Percentiles rank a stretch among this genome's conserved stretches.
Evolutionary conservation across 2,797 vertebrate species (phyloP).

Genomic region (Pangasius macronema): DNA sequence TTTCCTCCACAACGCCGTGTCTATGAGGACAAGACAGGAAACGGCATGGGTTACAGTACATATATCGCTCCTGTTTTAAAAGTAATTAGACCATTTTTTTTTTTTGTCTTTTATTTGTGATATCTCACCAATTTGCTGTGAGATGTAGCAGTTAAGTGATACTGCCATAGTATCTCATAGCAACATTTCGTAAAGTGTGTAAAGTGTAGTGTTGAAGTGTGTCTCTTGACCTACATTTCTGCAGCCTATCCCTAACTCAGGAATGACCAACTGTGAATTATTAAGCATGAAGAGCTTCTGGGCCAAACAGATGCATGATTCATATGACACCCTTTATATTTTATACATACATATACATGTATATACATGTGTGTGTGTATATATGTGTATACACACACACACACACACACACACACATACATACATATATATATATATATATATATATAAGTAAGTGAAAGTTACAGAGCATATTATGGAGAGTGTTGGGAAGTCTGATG

Average conservation of each 20-base stretch:
- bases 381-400: not conserved
- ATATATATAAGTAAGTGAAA: not conserved
- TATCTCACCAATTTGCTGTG: not conserved
- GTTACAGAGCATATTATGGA: not conserved
- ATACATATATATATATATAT: too few species aligned
- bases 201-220: not conserved
- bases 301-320: too few species aligned
- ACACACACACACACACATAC: too few species aligned
- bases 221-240: not conserved
- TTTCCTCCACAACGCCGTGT: slow-evolving; percentile 95
- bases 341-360: not conserved
- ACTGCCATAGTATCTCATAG: not conserved
- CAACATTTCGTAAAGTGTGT: not conserved
- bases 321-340: too few species aligned
- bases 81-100: not conserved
- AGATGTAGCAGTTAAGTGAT: not conserved
- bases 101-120: not conserved
- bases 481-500: not conserved
- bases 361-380: too few species aligned
- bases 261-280: not conserved
- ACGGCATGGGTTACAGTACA: not conserved
- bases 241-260: not conserved
- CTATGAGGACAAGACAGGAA: slow-evolving; percentile 70
- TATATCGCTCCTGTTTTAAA: not conserved
- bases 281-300: too few species aligned